Evolutionary conservation across 1,140 invertebrate genomes (phyloP), one percentile per base, ranked within the genome.

Genomic region (Paracyclopina nana): DNA sequence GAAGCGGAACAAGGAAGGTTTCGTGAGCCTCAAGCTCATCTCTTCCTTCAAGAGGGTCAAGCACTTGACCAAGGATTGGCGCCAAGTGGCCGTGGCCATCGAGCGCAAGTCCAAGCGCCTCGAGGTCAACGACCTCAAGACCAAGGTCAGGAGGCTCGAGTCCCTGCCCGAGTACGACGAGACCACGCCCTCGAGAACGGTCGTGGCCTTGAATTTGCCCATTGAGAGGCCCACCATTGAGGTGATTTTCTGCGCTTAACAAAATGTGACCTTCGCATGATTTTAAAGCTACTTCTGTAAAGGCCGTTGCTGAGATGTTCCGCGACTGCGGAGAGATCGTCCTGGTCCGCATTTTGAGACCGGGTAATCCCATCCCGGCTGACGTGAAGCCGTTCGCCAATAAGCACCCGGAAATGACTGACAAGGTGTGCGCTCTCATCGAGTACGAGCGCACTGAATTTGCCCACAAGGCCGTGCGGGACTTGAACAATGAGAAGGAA

Each of bases 21-120:
- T 81, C 65, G 87, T 95, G 1, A 88, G 82, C 27, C 68, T 94
- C 6, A 94, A 94, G 63, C 68, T 95, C 30, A 87, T 92, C 46
- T 88, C 86, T 1, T 88, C 83, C 57, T 86, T 88, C 60, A 85
- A 92, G 61, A 75, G 86, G 42, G 85, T 94, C 22, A 85, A 86
- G 58, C 82, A 87, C 58, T 65, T 94, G 27, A 87, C 84, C 4
- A 82, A 85, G 61, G 87, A 94, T 60, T 94, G 87, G 81, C 72
- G 84, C 46, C 80, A 84, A 0, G 85, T 92, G 4, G 84, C 85
- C 2, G 75, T 78, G 56, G 80, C 84, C 34, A 66, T 92, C 52
- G 70, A 73, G 53, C 68, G 73, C 6, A 69, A 67, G 27, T 91
- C 86, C 0, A 74, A 72, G 8, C 81, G 81, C 55, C 70, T 95